Conservation (phyloP, 2,888 invertebrate genomes). For the Cephonodes hylas region DNA sequence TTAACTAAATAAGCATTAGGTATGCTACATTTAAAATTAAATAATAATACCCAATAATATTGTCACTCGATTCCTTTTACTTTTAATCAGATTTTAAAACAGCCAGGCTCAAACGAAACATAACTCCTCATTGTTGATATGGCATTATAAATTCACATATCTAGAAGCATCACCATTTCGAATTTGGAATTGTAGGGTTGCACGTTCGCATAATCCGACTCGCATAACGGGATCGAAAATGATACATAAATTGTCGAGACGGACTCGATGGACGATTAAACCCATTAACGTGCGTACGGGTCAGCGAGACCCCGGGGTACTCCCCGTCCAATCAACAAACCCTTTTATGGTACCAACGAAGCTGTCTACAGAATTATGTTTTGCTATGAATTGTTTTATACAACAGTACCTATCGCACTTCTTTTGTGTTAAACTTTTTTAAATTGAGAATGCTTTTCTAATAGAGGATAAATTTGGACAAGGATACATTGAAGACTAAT, state of each 20-base stretch:
- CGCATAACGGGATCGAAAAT: constrained; percentile 79
- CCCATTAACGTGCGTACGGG: constrained; percentile 75
- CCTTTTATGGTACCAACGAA: constrained; percentile 49
- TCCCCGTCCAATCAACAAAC: constrained; percentile 72
- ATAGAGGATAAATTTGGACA: no score
- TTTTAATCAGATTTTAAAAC: background rate
- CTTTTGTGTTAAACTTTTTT: background rate
- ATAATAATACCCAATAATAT: no score
- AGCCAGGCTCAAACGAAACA: constrained; percentile 15
- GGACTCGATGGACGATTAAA: constrained; percentile 76
- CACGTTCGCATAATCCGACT: constrained; percentile 66
- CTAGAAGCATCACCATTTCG: constrained; percentile 59
- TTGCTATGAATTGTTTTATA: constrained; percentile 17
- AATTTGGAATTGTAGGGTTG: constrained; percentile 54
- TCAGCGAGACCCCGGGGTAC: constrained; percentile 57
- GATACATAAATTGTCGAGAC: constrained; percentile 78
- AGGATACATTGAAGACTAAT: no score
- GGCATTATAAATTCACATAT: constrained; percentile 65
- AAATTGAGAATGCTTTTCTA: background rate
- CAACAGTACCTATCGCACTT: constrained; percentile 9
- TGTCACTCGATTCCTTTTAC: no score
- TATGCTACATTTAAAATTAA: no score
- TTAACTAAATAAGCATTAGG: no score
- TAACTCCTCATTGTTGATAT: constrained; percentile 45
- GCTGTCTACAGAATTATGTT: constrained; percentile 19